Evolutionary conservation across 2,888 invertebrate species (phyloP).

Genomic region (Crematogaster levior): DNA sequence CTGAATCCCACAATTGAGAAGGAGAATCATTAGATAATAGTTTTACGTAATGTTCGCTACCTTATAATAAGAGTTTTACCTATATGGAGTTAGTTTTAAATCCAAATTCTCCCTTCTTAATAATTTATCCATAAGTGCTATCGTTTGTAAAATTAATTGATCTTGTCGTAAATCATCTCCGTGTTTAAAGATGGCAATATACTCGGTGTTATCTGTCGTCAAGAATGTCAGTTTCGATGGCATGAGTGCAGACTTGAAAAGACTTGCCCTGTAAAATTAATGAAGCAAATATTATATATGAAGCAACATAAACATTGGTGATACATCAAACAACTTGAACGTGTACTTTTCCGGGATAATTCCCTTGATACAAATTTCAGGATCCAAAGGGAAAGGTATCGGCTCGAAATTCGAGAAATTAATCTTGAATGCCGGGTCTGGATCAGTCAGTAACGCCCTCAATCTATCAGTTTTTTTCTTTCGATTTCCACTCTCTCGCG

Average conservation of each 20-base stretch:
- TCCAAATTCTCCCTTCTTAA: slow-evolving; percentile 97
- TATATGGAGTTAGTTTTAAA: slow-evolving; percentile 97
- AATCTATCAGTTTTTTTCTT: slow-evolving; percentile 96
- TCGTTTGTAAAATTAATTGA: slow-evolving; percentile 98
- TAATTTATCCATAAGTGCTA: slow-evolving; percentile 98
- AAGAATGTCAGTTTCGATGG: slow-evolving; percentile 96
- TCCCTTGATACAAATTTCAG: slow-evolving; percentile 94
- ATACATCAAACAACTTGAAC: background rate
- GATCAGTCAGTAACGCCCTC: slow-evolving; percentile 93
- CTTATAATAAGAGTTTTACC: slow-evolving; percentile 73
- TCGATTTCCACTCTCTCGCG: slow-evolving; percentile 96
- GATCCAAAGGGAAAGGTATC: slow-evolving; percentile 97
- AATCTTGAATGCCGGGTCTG: slow-evolving; percentile 92
- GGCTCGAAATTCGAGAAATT: slow-evolving; percentile 97
- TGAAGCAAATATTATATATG: slow-evolving; percentile 20
- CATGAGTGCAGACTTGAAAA: slow-evolving; percentile 99
- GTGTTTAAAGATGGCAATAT: slow-evolving; percentile 98
- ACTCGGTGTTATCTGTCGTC: slow-evolving; percentile 93
- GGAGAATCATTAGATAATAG: slow-evolving; percentile 3
- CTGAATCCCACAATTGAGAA: slow-evolving; percentile 84
- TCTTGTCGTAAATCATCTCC: slow-evolving; percentile 99
- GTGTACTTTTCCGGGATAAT: slow-evolving; percentile 92
- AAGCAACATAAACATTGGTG: slow-evolving; percentile 21
- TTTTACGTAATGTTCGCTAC: background rate
- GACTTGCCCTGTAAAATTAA: slow-evolving; percentile 88